These are phyloP conservation scores for Cuniculus paca DNA, from an alignment of 2,797 vertebrate species.

Conservation along the genomic window DNA sequence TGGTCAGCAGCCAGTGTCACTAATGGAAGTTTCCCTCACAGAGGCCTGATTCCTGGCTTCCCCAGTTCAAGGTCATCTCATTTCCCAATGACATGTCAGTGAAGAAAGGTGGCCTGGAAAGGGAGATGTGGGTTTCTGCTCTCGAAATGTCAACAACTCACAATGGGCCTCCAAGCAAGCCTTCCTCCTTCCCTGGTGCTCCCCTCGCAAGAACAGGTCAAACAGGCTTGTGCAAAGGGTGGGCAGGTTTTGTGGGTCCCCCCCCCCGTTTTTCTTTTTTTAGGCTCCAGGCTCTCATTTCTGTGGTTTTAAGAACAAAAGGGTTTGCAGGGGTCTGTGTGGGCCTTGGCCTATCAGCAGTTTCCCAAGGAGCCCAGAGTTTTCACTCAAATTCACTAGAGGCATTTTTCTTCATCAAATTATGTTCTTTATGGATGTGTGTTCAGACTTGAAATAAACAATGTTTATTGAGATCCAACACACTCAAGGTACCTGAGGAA, in stretches of 20 bases:
- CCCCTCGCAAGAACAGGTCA: not conserved
- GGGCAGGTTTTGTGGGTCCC: too few species aligned
- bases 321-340: not conserved
- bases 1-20: not conserved
- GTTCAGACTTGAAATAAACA: conserved; percentile 20
- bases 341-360: not conserved
- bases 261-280: too few species aligned
- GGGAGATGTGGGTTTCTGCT: not conserved
- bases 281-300: not conserved
- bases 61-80: conserved; percentile 62
- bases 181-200: not conserved
- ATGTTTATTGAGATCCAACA: not conserved
- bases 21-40: not conserved
- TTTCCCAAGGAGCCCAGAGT: conserved; percentile 16
- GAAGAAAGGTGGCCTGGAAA: not conserved
- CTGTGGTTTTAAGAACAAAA: not conserved
- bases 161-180: not conserved
- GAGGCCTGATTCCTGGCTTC: not conserved
- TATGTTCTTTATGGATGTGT: not conserved
- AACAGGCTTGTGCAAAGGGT: not conserved
- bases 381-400: not conserved
- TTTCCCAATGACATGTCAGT: conserved; percentile 45
- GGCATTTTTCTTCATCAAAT: not conserved
- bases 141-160: not conserved
- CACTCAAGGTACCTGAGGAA: not conserved